Conservation (phyloP, 2,797 vertebrate species). For the Mionectes olivaceus region DNA sequence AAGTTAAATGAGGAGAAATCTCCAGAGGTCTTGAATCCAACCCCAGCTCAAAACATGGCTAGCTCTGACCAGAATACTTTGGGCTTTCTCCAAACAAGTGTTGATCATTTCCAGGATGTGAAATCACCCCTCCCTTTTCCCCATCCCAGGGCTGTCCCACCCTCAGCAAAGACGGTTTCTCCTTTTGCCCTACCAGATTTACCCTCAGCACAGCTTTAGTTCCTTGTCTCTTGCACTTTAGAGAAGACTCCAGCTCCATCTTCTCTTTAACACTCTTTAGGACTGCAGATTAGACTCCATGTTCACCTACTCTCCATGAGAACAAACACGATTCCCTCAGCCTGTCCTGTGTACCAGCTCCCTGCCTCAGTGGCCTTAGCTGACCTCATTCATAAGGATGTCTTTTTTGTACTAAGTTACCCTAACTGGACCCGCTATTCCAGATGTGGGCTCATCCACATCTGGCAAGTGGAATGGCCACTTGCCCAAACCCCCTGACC, state of each 20-base stretch:
- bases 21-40: background rate
- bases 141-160: background rate
- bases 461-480: background rate
- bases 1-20: background rate
- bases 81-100: background rate
- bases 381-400: background rate
- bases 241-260: background rate
- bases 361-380: fast-evolving
- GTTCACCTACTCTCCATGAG: background rate
- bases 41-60: background rate
- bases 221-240: background rate
- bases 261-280: background rate
- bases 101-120: background rate
- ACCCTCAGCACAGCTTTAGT: background rate
- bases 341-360: background rate
- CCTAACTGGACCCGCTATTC: background rate
- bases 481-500: background rate
- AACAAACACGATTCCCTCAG: background rate
- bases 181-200: background rate
- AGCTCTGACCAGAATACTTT: background rate
- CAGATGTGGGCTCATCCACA: background rate
- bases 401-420: background rate
- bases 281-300: background rate
- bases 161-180: background rate
- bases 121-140: fast-evolving